phyloP scores from a whole-genome alignment of 2,113 vertebrate species.

The Semnornis frantzii region DNA sequence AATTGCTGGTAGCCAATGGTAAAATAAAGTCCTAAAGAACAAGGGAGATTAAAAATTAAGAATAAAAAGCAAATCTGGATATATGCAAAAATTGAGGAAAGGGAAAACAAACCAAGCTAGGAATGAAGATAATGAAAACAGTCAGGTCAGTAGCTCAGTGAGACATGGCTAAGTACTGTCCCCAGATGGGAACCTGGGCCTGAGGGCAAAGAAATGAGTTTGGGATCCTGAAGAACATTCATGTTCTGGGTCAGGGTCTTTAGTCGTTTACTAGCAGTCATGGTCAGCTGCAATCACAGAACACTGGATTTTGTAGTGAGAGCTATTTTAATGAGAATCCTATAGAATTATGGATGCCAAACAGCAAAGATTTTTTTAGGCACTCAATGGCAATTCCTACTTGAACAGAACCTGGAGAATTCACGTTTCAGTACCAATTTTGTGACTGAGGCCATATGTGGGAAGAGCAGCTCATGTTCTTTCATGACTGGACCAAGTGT shows the following conservation, averaged over 20 bases:
- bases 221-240: slow-evolving; percentile 4
- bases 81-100: not conserved
- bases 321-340: not conserved
- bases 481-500: not conserved
- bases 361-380: not conserved
- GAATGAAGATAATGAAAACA: not conserved
- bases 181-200: slow-evolving; percentile 43
- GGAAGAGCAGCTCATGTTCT: not conserved
- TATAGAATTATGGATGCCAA: not conserved
- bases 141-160: slow-evolving; percentile 39
- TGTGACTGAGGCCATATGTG: not conserved
- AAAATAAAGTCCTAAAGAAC: not conserved
- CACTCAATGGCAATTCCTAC: not conserved
- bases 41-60: not conserved
- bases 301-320: not conserved
- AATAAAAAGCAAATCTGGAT: not conserved
- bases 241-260: slow-evolving; percentile 6
- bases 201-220: slow-evolving; percentile 44
- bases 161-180: not conserved
- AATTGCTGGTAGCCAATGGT: not conserved
- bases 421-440: not conserved
- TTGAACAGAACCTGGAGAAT: not conserved
- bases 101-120: slow-evolving; percentile 10
- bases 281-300: not conserved
- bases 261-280: not conserved